Evolutionary conservation across 1,140 invertebrate species (phyloP).

Genomic region (Cylas formicarius): DNA sequence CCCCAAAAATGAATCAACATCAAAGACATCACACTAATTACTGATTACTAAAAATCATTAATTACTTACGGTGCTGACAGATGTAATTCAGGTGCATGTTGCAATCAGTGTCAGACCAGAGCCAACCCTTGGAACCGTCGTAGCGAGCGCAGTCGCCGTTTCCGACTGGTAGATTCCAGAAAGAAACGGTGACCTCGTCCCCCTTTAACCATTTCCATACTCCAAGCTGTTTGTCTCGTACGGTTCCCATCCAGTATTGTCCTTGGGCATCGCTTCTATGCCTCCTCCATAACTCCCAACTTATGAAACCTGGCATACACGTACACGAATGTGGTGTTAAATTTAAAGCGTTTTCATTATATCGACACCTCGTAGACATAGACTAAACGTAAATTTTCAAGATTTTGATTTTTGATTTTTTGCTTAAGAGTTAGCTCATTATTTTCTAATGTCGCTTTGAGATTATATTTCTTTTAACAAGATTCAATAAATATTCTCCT

Average conservation of each 20-base stretch:
- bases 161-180: conserved; percentile 83
- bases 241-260: conserved; percentile 91
- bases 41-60: not conserved
- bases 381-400: too few species aligned
- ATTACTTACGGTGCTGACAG: conserved; percentile 83
- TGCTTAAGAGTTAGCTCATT: too few species aligned
- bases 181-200: conserved; percentile 81
- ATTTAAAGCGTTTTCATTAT: too few species aligned
- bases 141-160: conserved; percentile 82
- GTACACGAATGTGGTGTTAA: too few species aligned
- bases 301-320: conserved; percentile 72
- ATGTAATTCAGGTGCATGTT: conserved; percentile 81
- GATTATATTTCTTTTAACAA: too few species aligned
- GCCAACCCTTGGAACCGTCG: conserved; percentile 88
- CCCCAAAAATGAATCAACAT: too few species aligned
- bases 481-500: too few species aligned
- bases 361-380: too few species aligned
- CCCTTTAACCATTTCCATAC: conserved; percentile 90
- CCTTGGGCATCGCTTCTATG: conserved; percentile 85
- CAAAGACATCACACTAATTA: not conserved
- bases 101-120: conserved; percentile 91
- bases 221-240: conserved; percentile 65
- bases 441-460: too few species aligned
- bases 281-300: conserved; percentile 87
- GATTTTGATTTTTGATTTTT: too few species aligned